Conservation (phyloP, 2,113 vertebrate genomes). For the Phoenicopterus ruber region DNA sequence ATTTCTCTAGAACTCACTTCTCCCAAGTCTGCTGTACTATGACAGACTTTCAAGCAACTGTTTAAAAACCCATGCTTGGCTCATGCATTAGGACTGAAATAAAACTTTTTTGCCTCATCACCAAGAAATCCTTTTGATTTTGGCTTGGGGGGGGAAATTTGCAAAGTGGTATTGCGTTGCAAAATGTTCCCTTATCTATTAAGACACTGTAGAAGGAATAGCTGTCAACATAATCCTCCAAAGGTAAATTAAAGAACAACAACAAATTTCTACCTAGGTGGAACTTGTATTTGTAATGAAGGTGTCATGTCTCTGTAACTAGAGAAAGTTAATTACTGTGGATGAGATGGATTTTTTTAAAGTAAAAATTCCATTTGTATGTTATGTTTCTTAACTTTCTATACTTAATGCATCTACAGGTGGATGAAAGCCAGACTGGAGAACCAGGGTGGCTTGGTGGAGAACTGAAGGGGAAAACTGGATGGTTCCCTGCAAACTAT, state of each 20-base stretch:
- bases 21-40: not conserved
- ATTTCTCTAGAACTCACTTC: not conserved
- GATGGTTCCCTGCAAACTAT: slow-evolving; percentile 98
- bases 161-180: not conserved
- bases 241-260: not conserved
- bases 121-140: not conserved
- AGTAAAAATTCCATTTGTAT: not conserved
- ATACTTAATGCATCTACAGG: slow-evolving; percentile 71
- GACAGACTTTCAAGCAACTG: not conserved
- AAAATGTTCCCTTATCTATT: not conserved
- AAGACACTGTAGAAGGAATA: not conserved
- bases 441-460: slow-evolving; percentile 98
- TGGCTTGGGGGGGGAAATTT: not conserved
- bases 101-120: not conserved
- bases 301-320: not conserved
- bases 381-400: not conserved
- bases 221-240: not conserved
- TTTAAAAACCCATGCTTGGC: not conserved
- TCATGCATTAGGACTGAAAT: not conserved
- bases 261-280: not conserved
- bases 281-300: not conserved
- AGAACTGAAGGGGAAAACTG: slow-evolving; percentile 91
- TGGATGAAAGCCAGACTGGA: slow-evolving; percentile 96
- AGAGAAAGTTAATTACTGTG: not conserved
- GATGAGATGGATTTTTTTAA: not conserved